Conservation (phyloP, 2,888 invertebrate genomes). For the Melinaea menophilus region DNA sequence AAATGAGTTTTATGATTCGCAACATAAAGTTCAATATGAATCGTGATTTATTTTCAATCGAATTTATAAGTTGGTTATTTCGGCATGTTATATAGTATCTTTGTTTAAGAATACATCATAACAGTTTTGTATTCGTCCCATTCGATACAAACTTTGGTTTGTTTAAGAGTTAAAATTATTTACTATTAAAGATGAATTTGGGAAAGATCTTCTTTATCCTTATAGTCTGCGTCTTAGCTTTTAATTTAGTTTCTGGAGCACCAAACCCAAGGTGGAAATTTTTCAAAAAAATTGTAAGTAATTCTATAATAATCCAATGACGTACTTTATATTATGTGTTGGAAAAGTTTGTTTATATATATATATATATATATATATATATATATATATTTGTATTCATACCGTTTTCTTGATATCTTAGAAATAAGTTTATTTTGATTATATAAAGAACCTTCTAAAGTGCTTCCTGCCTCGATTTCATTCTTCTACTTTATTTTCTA, state of each 20-base stretch:
- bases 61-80: neutral
- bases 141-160: neutral
- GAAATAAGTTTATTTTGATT: no score
- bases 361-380: no score
- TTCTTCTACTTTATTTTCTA: neutral
- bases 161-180: neutral
- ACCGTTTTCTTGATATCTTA: no score
- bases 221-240: neutral
- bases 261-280: slow-evolving; percentile 6
- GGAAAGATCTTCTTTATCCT: neutral
- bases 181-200: slow-evolving; percentile 1
- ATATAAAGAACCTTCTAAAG: no score
- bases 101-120: neutral
- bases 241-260: slow-evolving; percentile 1
- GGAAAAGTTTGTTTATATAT: neutral
- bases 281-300: slow-evolving; percentile 8
- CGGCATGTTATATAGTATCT: neutral
- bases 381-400: no score
- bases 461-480: no score
- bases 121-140: neutral
- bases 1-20: neutral
- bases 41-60: neutral
- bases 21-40: neutral
- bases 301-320: neutral
- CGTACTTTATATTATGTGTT: neutral